Base-by-base conservation (phyloP, 2,113 vertebrate genomes). In the Bubalus kerabau region DNA sequence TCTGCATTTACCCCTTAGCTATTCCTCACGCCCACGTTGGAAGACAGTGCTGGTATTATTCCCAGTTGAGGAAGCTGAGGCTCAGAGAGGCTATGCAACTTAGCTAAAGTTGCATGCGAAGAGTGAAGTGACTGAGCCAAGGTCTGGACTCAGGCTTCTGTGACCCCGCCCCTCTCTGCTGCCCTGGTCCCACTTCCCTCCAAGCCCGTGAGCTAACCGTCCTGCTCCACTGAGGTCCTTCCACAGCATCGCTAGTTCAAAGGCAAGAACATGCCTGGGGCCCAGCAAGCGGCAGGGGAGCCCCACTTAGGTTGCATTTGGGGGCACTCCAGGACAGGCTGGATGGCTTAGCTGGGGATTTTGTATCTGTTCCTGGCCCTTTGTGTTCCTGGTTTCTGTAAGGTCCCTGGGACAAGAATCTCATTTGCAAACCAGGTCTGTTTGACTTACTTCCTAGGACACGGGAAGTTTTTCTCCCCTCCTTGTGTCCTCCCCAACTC, bases 1-100 rank as follows among this genome's bases (percentile, higher is more conserved):
- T 3, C 4, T 4, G 3, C 4, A 0, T 26, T 13, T 36, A 6
- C 48, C 19, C n/a, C n/a, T 60, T 5, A 0, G 24, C 7, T 57
- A 21, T 14, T 32, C 92, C 85, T 76, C 24, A 2, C 0, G 2
- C 32, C 84, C 52, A 7, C 6, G 28, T 23, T 14, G 57, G 30
- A 71, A 43, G 40, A 74, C 3, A 9, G 48, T 40, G 16, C 71
- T 40, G 11, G 21, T 32, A n/a, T 21, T 14, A 50, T 74, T 78
- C 32, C 86, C 89, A 90, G 59, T 1, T 3, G 14, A 86, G 81
- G 85, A 92, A 80, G 30, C 52, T 32, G 62, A 88, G 82, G 67
- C 84, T 80, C 88, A 54, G 86, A 40, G 59, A 84, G 7, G 36
- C 15, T 64, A 48, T 3, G 24, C 43, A 78, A 6, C 17, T 12